Conservation (phyloP, 2,888 invertebrate species). For the Aproaerema taeniolella region DNA sequence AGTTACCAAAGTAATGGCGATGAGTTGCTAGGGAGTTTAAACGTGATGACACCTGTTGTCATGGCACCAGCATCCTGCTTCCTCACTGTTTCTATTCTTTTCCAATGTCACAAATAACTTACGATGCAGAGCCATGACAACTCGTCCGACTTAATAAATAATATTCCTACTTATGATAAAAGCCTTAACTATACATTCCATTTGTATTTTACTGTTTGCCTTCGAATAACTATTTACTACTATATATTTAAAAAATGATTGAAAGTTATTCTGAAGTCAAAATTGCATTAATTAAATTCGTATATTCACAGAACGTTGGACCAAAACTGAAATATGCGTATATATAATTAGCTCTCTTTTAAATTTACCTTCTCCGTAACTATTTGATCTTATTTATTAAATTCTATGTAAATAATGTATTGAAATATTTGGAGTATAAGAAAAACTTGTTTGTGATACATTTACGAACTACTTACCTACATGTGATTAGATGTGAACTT, state of each 20-base stretch:
- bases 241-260: not conserved
- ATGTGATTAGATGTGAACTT: not conserved
- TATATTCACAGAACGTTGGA: constrained; percentile 52
- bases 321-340: constrained; percentile 49
- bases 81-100: too few relatives aligned
- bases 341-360: constrained; percentile 56
- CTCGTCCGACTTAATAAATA: too few relatives aligned
- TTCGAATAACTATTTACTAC: constrained; percentile 33
- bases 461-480: constrained; percentile 9
- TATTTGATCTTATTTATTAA: constrained; percentile 9
- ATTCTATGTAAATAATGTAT: too few relatives aligned
- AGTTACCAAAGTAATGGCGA: too few relatives aligned
- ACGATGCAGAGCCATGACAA: too few relatives aligned
- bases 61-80: too few relatives aligned
- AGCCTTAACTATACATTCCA: constrained; percentile 74
- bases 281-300: constrained; percentile 29
- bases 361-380: constrained; percentile 27
- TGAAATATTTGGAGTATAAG: too few relatives aligned
- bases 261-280: not conserved
- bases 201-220: constrained; percentile 63
- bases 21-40: too few relatives aligned
- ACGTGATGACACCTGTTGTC: too few relatives aligned
- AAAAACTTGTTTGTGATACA: constrained; percentile 12
- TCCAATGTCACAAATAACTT: too few relatives aligned
- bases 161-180: constrained; percentile 53